Evolutionary conservation across 2,888 invertebrate species (phyloP).

Genomic region (Watsonalla cultraria): DNA sequence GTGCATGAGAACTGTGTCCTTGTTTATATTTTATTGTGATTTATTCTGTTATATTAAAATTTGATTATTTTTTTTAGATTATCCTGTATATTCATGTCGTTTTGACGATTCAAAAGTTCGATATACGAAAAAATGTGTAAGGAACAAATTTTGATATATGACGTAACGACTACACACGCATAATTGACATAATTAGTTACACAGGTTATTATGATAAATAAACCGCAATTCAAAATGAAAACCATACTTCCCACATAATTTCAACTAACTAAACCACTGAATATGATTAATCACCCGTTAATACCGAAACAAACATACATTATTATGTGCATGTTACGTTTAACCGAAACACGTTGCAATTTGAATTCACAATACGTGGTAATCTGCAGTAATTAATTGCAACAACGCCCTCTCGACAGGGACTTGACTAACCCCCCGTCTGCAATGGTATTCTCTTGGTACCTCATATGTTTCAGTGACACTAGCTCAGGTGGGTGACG

Average conservation of each 20-base stretch:
- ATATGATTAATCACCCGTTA: not conserved
- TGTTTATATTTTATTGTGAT: no score
- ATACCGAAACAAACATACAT: not conserved
- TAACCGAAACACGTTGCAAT: not conserved
- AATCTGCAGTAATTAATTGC: conserved; percentile 11
- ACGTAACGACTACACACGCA: no score
- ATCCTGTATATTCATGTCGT: no score
- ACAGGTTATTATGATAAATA: no score
- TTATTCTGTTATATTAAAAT: no score
- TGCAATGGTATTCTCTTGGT: conserved; percentile 21
- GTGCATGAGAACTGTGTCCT: no score
- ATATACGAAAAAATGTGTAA: no score
- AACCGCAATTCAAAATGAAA: no score
- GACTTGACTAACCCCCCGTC: conserved; percentile 14
- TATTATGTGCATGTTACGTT: not conserved
- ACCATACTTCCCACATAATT: not conserved
- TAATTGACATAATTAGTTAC: not conserved
- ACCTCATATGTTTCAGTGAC: conserved; percentile 38
- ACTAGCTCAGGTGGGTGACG: conserved; percentile 46
- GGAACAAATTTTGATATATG: no score
- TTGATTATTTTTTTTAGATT: no score
- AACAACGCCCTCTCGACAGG: conserved; percentile 1
- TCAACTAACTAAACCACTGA: not conserved
- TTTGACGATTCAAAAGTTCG: no score
- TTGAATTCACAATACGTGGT: conserved; percentile 1